A percentile compares a stretch with the other conserved stretches of the same genome.
phyloP scores from a whole-genome alignment of 1,140 invertebrate species.

The Dolichoris vasculosae region DNA sequence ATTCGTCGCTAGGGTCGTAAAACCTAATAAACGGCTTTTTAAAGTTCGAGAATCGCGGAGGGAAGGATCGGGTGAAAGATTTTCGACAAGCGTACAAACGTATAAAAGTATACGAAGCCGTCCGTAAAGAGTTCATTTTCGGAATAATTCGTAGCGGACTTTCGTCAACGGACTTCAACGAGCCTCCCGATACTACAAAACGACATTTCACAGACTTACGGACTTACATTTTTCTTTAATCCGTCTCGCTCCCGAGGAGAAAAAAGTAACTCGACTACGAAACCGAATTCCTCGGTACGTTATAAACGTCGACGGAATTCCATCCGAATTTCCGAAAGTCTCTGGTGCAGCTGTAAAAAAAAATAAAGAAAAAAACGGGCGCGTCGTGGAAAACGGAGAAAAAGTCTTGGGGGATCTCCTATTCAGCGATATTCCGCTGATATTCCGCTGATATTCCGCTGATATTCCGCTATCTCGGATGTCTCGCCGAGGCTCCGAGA shows the following conservation, averaged over 20 bases:
- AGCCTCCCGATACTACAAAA: not conserved
- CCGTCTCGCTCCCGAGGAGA: not conserved
- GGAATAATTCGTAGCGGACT: not conserved
- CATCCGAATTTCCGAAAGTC: not conserved
- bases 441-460: not conserved
- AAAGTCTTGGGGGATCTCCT: not conserved
- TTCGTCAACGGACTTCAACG: no score
- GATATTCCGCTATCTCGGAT: not conserved
- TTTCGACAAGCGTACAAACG: not conserved
- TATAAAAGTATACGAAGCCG: no score
- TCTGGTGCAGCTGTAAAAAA: no score
- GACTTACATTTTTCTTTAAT: not conserved
- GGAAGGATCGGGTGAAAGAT: not conserved
- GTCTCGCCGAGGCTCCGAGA: not conserved
- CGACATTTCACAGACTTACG: not conserved
- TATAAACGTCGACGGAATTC: not conserved
- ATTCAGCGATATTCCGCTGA: not conserved
- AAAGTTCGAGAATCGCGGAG: not conserved
- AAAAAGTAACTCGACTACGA: not conserved
- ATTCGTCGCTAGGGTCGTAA: not conserved
- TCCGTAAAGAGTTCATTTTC: not conserved
- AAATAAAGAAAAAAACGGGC: not conserved
- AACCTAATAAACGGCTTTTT: not conserved
- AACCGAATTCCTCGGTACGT: not conserved
- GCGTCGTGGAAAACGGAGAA: not conserved